A percentile compares a stretch with the other conserved stretches of the same genome.
phyloP scores from a whole-genome alignment of 2,797 vertebrate species.

The Tapirus indicus region DNA sequence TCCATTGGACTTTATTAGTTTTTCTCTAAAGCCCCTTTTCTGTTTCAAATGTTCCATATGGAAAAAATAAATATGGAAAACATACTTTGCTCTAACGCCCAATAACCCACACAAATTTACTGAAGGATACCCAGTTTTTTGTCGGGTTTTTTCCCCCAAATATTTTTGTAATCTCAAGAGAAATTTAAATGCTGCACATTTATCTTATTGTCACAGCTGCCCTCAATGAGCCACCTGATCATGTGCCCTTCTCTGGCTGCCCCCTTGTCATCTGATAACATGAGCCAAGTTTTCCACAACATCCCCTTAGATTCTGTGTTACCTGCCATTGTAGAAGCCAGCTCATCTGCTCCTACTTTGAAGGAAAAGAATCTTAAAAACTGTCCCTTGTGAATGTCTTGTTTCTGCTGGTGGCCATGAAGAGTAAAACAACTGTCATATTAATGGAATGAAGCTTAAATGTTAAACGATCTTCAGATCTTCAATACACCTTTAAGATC shows the following conservation, averaged over 20 bases:
- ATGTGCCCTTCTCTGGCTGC: background rate
- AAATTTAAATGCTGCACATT: background rate
- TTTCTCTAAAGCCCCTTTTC: background rate
- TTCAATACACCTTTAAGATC: background rate
- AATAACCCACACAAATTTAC: background rate
- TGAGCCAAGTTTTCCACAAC: background rate
- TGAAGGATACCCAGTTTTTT: background rate
- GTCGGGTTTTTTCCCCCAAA: background rate
- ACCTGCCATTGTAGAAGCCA: background rate
- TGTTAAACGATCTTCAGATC: background rate
- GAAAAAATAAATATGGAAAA: background rate
- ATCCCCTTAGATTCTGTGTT: background rate
- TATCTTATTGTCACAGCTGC: background rate
- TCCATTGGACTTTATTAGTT: background rate
- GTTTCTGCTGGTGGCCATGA: background rate
- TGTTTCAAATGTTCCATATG: background rate
- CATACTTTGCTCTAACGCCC: background rate
- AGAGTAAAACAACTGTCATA: background rate
- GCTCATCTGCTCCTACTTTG: background rate
- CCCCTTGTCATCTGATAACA: background rate
- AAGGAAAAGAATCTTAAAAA: background rate
- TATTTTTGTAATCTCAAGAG: background rate
- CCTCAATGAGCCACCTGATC: background rate
- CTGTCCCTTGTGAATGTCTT: background rate
- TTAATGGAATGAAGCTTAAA: conserved; percentile 18